phyloP scores from a whole-genome alignment of 2,888 invertebrate species.

The Hybos culiciformis region DNA sequence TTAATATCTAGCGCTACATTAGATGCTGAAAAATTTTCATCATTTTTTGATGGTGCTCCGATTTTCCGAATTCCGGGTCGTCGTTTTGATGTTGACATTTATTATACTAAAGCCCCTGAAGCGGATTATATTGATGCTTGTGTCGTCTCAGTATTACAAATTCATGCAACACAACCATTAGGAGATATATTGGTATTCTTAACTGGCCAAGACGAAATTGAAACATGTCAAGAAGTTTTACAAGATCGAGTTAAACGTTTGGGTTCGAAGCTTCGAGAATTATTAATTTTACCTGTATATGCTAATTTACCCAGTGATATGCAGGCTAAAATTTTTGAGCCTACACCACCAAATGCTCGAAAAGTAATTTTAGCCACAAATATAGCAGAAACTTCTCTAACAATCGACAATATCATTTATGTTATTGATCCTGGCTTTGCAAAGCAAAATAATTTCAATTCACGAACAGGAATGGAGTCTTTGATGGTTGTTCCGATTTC shows the following conservation, averaged over 20 bases:
- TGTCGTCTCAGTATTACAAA: constrained; percentile 94
- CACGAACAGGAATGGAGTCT: constrained; percentile 96
- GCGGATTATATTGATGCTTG: constrained; percentile 97
- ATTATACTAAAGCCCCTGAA: constrained; percentile 98
- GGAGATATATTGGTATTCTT: constrained; percentile 96
- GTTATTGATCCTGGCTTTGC: constrained; percentile 99
- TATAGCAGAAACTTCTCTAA: constrained; percentile 97
- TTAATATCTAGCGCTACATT: constrained; percentile 96
- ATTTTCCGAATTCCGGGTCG: constrained; percentile 96
- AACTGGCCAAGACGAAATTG: constrained; percentile 86
- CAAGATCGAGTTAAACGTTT: constrained; percentile 83
- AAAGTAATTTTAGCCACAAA: constrained; percentile 97
- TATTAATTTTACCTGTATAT: constrained; percentile 90
- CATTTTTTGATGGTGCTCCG: constrained; percentile 97
- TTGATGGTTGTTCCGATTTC: constrained; percentile 97
- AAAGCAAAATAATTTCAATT: constrained; percentile 97
- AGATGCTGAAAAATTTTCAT: constrained; percentile 95
- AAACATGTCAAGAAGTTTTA: constrained; percentile 76
- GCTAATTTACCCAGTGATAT: constrained; percentile 97
- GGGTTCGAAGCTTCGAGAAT: constrained; percentile 84
- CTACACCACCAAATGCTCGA: constrained; percentile 89
- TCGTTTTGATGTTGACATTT: constrained; percentile 94
- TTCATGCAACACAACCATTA: constrained; percentile 90
- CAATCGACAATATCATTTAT: constrained; percentile 97
- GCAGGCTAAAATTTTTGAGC: constrained; percentile 98